These are phyloP conservation scores for Callorhinus ursinus DNA, from an alignment of 2,113 vertebrate species.

Conservation along the genomic window DNA sequence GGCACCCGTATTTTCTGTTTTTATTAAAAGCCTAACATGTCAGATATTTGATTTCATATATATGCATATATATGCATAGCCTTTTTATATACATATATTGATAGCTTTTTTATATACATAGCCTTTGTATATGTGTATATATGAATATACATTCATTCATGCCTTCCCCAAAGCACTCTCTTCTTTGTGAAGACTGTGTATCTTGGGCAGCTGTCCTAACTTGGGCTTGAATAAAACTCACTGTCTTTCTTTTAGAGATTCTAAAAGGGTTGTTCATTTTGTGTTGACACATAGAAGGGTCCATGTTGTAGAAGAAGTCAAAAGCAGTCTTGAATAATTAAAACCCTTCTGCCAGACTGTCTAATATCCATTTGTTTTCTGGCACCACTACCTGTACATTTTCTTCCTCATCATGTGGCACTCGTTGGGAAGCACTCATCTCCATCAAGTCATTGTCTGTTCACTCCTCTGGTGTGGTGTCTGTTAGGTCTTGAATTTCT, in stretches of 20 bases:
- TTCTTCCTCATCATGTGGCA: not conserved
- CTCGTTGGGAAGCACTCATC: not conserved
- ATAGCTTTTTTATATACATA: not conserved
- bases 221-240: not conserved
- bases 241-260: not conserved
- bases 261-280: not conserved
- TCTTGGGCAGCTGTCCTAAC: not conserved
- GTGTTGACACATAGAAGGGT: not conserved
- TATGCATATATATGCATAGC: not conserved
- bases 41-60: not conserved
- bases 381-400: not conserved
- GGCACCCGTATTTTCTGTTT: not conserved
- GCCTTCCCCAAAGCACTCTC: not conserved
- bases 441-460: not conserved
- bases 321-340: not conserved
- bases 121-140: not conserved
- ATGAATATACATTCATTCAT: not conserved
- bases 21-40: not conserved
- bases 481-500: not conserved
- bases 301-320: not conserved
- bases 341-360: not conserved
- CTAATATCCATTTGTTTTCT: not conserved
- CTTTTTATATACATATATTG: not conserved
- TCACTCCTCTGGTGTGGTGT: not conserved
- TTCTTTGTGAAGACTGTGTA: not conserved